Base-by-base conservation (phyloP, 1,140 invertebrate species). In the Drosophila ambigua region DNA sequence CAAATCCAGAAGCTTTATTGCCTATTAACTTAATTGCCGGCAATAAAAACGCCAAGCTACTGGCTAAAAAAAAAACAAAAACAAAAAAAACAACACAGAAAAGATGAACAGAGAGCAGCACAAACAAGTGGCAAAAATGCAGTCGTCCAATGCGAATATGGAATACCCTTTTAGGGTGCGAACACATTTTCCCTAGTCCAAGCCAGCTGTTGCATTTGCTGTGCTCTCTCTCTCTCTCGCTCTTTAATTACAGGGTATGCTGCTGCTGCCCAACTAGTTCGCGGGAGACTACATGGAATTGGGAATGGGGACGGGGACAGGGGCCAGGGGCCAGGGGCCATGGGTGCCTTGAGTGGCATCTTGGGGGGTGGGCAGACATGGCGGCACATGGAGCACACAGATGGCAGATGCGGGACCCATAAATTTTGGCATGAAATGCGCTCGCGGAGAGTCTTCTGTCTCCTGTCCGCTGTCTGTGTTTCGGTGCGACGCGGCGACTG, bases 21-120 rank as follows among this genome's bases (percentile, higher is more conserved):
- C 72, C 78, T 80, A 81, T 81, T 81, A 81, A 81, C 67, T 81
- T 81, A 81, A 81, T 81, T 81, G 78, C 78, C 55, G 67, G 78
- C 77, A 72, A 81, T 79, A 81, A 81, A 80, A 72, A 77, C 52
- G 73, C 74, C 68, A 75, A 75, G 66, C 35, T 39, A 69, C 72
- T 69, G 59, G 54, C 66, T 59, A 64, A 75, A 62, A 63, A 62
- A 59, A 35, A 41, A 26, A 39, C 26, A 16, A 13, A 23, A 20
- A 20, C 20, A 20, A 20, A 20, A 64, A 63, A 57, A 59, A 43
- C 28, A 26, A 39, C 35, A 35, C 35, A 16, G 24, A 23, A 59
- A 49, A 24, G 26, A 44, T n/a, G 26, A 57, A 57, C n/a, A 26
- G 24, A 28, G 4, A 57, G n/a, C 15, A 46, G 24, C 50, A 68